These are phyloP conservation scores for Phortica okadai DNA, from an alignment of 2,888 invertebrate species.

Conservation along the genomic window DNA sequence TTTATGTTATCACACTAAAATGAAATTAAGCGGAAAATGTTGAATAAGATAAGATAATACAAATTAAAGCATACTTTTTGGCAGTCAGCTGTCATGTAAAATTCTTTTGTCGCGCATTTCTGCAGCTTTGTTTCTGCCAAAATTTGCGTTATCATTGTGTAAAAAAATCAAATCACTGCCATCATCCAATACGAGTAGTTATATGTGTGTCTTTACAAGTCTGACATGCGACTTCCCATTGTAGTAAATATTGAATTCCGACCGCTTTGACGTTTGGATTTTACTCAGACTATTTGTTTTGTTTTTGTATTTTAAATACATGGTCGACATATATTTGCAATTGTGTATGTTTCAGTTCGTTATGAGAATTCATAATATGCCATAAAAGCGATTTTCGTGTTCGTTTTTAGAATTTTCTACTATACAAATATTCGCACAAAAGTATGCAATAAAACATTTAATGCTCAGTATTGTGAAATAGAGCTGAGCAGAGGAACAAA, in stretches of 20 bases:
- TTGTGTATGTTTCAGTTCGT: constrained; percentile 6
- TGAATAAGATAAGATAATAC: neutral
- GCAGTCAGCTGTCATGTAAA: neutral
- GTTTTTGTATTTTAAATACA: no score
- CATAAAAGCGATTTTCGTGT: no score
- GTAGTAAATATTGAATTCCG: constrained; percentile 20
- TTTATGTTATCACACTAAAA: neutral
- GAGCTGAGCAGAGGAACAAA: neutral
- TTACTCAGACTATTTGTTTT: no score
- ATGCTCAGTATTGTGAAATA: constrained; percentile 1
- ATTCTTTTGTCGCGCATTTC: neutral
- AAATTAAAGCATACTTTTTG: constrained; percentile 1
- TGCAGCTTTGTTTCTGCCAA: no score
- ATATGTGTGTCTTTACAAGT: no score
- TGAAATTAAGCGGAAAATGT: neutral
- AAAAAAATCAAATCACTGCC: no score
- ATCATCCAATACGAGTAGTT: no score
- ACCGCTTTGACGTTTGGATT: no score
- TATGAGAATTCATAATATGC: neutral
- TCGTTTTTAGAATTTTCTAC: no score
- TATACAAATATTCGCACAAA: neutral
- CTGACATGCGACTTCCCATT: constrained; percentile 3
- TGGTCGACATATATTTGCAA: constrained; percentile 46
- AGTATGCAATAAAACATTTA: constrained; percentile 20
- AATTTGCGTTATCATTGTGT: no score